A percentile compares a stretch with the other conserved stretches of the same genome.
phyloP scores from a whole-genome alignment of 1,140 invertebrate genomes.

The Zaprionus davidi region DNA sequence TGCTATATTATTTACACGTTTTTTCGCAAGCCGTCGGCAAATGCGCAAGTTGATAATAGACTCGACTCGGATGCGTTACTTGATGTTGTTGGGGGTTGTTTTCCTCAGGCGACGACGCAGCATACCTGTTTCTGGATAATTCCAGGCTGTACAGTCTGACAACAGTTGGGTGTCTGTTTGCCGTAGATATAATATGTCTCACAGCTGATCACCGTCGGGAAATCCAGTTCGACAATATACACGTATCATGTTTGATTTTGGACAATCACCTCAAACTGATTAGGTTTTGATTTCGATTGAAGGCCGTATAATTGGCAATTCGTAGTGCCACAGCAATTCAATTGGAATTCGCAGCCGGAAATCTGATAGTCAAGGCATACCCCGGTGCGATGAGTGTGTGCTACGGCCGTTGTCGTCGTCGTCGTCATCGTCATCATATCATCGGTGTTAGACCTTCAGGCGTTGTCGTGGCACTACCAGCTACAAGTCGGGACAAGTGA shows the following conservation, averaged over 20 bases:
- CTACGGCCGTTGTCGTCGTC: neutral
- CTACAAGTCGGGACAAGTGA: conserved; percentile 37
- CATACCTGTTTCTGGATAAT: conserved; percentile 7
- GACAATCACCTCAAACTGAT: conserved; percentile 2
- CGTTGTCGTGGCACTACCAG: neutral
- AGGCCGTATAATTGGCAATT: conserved; percentile 8
- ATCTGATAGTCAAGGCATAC: conserved; percentile 25
- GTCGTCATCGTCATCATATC: neutral
- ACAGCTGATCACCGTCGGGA: neutral
- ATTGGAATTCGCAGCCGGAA: conserved; percentile 35
- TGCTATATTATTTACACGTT: conserved; percentile 29
- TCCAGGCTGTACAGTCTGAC: conserved; percentile 10
- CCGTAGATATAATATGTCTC: neutral
- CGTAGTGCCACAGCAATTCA: neutral
- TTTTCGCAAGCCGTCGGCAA: conserved; percentile 27
- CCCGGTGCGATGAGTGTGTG: conserved; percentile 2
- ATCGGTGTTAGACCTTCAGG: conserved; percentile 24
- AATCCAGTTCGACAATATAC: conserved; percentile 7
- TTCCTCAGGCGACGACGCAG: neutral
- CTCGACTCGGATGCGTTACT: neutral
- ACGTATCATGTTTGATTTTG: neutral
- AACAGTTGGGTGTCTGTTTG: neutral
- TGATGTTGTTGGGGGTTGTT: conserved; percentile 20
- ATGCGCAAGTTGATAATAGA: conserved; percentile 21
- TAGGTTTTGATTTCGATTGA: conserved; percentile 1